Conservation (phyloP, 2,797 vertebrate species). For the Dryobates pubescens region DNA sequence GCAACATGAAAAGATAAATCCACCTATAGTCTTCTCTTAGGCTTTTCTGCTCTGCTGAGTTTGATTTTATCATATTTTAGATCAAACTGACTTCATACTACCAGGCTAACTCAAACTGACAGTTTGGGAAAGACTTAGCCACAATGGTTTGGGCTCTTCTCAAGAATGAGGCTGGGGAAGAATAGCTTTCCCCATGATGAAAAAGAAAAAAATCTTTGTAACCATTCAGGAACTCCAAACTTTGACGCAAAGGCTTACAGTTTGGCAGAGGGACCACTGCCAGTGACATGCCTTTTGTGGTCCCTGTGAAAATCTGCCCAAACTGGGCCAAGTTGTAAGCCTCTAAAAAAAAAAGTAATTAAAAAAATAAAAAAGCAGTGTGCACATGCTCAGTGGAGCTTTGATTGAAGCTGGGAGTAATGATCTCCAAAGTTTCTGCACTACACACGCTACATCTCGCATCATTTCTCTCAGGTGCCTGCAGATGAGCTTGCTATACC, state of each 20-base stretch:
- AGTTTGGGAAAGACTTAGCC: slow-evolving; percentile 1
- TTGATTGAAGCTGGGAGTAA: slow-evolving; percentile 13
- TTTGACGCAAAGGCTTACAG: slow-evolving; percentile 36
- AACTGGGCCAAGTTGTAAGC: slow-evolving; percentile 59
- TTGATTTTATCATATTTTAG: slow-evolving; percentile 19
- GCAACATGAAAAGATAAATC: slow-evolving; percentile 32
- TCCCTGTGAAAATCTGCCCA: slow-evolving; percentile 55
- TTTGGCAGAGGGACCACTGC: slow-evolving; percentile 44
- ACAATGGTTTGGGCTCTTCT: slow-evolving; percentile 33
- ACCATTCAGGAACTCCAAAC: slow-evolving; percentile 12
- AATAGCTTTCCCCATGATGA: neutral
- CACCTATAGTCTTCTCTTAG: slow-evolving; percentile 6
- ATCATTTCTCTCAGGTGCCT: slow-evolving; percentile 6
- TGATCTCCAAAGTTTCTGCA: neutral
- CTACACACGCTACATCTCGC: neutral
- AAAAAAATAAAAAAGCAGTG: neutral
- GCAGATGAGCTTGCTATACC: neutral
- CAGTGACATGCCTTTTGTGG: slow-evolving; percentile 7
- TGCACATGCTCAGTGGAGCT: slow-evolving; percentile 20
- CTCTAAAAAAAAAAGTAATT: neutral
- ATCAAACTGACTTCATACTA: slow-evolving; percentile 20
- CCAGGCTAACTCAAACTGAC: slow-evolving; percentile 11
- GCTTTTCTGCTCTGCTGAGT: neutral
- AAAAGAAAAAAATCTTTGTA: neutral
- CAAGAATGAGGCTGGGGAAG: slow-evolving; percentile 7